phyloP scores from a whole-genome alignment of 2,888 invertebrate genomes.

The Eristalis arbustorum region DNA sequence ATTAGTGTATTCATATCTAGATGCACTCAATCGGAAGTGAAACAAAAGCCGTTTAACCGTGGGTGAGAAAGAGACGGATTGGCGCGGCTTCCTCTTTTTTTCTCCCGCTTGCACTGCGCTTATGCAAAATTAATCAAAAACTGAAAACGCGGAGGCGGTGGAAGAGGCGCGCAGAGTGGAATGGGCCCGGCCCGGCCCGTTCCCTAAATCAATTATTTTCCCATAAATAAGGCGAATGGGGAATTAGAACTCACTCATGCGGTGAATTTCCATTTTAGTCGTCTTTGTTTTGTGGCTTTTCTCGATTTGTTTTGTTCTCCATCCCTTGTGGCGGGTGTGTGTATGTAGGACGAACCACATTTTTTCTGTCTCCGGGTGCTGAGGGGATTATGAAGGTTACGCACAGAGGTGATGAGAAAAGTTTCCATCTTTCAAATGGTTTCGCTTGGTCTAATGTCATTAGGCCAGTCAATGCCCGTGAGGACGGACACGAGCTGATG shows the following conservation, averaged over 20 bases:
- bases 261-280: slow-evolving; percentile 56
- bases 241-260: slow-evolving; percentile 41
- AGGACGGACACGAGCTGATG: slow-evolving; percentile 21
- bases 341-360: neutral
- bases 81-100: neutral
- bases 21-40: slow-evolving; percentile 48
- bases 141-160: neutral
- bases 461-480: neutral
- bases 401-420: slow-evolving; percentile 50
- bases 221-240: slow-evolving; percentile 47
- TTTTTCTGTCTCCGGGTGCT: neutral
- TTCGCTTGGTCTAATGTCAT: slow-evolving; percentile 31
- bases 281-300: slow-evolving; percentile 32
- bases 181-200: neutral
- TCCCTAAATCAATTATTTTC: slow-evolving; percentile 47
- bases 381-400: slow-evolving; percentile 25
- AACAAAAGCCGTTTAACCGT: slow-evolving; percentile 15
- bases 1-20: slow-evolving; percentile 41
- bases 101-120: neutral
- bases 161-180: neutral
- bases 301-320: slow-evolving; percentile 2
- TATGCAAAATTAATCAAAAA: slow-evolving; percentile 46
- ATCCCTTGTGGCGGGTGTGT: neutral
- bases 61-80: neutral
- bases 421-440: slow-evolving; percentile 47